Base-by-base conservation (phyloP, 2,113 vertebrate genomes). In the Alligator sinensis region DNA sequence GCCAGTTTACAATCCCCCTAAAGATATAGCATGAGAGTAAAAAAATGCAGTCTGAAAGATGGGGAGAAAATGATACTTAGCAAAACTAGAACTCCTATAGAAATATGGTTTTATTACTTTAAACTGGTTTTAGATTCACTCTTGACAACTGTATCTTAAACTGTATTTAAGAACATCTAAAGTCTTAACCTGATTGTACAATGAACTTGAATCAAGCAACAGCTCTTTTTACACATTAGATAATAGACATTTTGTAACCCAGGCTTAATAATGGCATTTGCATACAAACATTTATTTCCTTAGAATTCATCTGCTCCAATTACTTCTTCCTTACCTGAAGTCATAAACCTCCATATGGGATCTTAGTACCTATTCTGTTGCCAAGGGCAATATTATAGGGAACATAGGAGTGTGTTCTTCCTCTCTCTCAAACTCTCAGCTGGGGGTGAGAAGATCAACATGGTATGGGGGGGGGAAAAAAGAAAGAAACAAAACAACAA, bases 321-420 rank as follows among this genome's bases (percentile, higher is more conserved):
- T 66, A 64, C 17, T 88, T 80, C 57, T 66, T 90, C 86, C 86
- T 95, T 13, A 94, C 89, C 84, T 94, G 70, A 59, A 86, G 87
- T 68, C 81, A 82, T 8, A 57, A 10, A 30, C 80, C 27, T 96
- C 78, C 27, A 13, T 77, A 57, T 70, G 78, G 70, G 64, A 82
- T 34, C 19, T 3, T 15, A 19, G 78, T 80, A 66, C 21, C 78
- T 74, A 30, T 80, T 77, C 75, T 78, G 72, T 47, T 89, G 86
- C 89, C 61, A 0, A 0, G 13, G 81, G 87, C 70, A 47, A 76
- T 0, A 0, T 77, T 74, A 4, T 0, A 79, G 27, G 63, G 18
- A 3, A 7, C 22, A 58, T n/a, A 83, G 70, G 25, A 82, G 86
- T 25, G 64, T 1, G 10, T 6, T 77, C 22, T 58, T 79, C 74